A percentile compares a stretch with the other conserved stretches of the same genome.
phyloP scores from a whole-genome alignment of 2,113 vertebrate genomes.

The Garra rufa region DNA sequence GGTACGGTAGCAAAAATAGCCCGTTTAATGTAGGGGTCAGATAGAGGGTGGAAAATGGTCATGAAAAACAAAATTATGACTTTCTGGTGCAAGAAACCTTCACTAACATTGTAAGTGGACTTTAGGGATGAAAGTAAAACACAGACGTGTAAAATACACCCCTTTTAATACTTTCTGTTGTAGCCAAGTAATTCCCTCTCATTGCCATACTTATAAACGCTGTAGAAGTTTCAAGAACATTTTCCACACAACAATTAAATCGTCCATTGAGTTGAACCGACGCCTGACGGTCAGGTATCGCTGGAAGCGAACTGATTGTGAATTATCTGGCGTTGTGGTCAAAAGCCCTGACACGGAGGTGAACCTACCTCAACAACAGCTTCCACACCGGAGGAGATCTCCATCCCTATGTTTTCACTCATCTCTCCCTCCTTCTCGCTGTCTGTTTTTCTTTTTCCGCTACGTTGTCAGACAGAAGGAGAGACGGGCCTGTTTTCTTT shows the following conservation, averaged over 20 bases:
- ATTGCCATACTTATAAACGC: background rate
- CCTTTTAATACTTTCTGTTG: background rate
- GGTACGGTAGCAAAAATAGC: background rate
- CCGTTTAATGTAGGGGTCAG: background rate
- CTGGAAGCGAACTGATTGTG: constrained; percentile 28
- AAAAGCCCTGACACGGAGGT: constrained; percentile 17
- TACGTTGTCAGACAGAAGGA: constrained; percentile 53
- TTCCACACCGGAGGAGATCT: constrained; percentile 43
- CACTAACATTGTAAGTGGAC: constrained; percentile 11
- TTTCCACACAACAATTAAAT: constrained; percentile 34
- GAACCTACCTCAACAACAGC: constrained; percentile 59
- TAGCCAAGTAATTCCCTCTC: background rate
- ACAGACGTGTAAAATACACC: background rate
- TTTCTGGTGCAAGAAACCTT: background rate
- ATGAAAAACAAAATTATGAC: background rate
- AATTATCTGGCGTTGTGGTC: constrained; percentile 28
- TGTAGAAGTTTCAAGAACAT: constrained; percentile 23
- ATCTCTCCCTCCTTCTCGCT: constrained; percentile 30
- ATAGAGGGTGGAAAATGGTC: background rate
- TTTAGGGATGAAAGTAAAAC: constrained; percentile 17
- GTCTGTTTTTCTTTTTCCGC: constrained; percentile 54
- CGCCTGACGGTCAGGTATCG: constrained; percentile 36
- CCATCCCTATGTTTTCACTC: constrained; percentile 55
- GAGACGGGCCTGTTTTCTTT: constrained; percentile 57
- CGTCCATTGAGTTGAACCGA: constrained; percentile 35